Base-by-base conservation (phyloP, 2,797 vertebrate genomes). In the Labeo calbasu region DNA sequence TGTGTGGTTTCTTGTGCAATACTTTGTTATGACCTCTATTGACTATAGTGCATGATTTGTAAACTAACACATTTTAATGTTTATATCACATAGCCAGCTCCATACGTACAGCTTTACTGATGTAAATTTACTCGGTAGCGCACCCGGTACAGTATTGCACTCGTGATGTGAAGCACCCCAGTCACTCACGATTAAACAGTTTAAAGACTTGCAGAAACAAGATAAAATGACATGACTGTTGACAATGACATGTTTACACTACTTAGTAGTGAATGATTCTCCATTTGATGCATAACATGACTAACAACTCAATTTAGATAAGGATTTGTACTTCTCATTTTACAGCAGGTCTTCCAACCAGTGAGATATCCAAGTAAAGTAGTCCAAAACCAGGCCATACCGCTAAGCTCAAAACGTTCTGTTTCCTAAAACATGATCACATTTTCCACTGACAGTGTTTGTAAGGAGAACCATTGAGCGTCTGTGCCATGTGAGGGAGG, bases 381-480 rank as follows among this genome's bases (percentile, higher is more conserved):
- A 50, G 14, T 51, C 43, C 25, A 51, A 75, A 75, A 73, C 28
- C 53, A 82, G 46, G 57, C 17, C 79, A 70, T 28, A 70, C 51
- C 66, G 71, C 71, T 36, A 53, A 76, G 32, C 48, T 53, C 28
- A 51, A 72, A 68, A 51, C 43, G n/a, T 17, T 65, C 59, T 66
- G 59, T 75, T 79, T 70, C 46, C 25, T 72, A 19, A 25, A 81
- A 66, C 46, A 76, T 0, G 32, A 76, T 83, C 81, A 66, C 46
- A 76, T 76, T 83, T 76, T 83, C 81, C 81, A 83, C 71, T 55
- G 81, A 68, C n/a, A 59, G 53, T 76, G 19, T 82, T 40, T 73
- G 55, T 28, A 40, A 73, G 70, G 14, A 81, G 57, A 36, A 36
- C 14, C 57, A 32, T 0, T 46, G 53, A 81, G 55, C 19, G 32